Percentiles rank a stretch among this genome's conserved stretches.
These are phyloP conservation scores for Tiliacea citrago DNA, from an alignment of 2,888 invertebrate genomes.

Conservation along the genomic window DNA sequence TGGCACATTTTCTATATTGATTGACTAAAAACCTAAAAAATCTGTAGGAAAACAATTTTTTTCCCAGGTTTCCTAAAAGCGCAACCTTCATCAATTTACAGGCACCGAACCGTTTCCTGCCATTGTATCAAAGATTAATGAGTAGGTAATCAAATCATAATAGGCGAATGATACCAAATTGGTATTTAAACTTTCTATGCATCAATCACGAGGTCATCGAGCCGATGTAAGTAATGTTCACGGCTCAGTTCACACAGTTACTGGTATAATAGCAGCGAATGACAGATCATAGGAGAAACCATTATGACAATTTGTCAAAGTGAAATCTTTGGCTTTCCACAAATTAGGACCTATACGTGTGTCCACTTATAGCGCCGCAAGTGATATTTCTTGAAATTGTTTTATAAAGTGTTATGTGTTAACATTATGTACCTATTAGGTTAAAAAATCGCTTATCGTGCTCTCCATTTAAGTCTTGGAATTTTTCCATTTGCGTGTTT, in stretches of 20 bases:
- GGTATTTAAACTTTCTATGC: constrained; percentile 84
- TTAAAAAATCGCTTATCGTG: too few relatives aligned
- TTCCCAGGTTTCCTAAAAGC: constrained; percentile 31
- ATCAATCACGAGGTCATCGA: constrained; percentile 82
- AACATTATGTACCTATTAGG: not conserved
- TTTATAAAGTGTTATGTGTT: constrained; percentile 7
- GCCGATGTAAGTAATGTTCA: constrained; percentile 77
- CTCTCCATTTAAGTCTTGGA: not conserved
- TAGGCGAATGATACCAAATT: constrained; percentile 73
- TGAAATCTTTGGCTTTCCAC: constrained; percentile 74
- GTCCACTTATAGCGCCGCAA: constrained; percentile 22
- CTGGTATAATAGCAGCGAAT: constrained; percentile 78
- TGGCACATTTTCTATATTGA: too few relatives aligned
- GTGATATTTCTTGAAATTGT: constrained; percentile 10
- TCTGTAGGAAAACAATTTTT: too few relatives aligned
- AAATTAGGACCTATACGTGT: constrained; percentile 52
- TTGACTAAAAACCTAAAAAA: too few relatives aligned
- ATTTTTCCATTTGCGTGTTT: constrained; percentile 7
- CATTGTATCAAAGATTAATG: constrained; percentile 66
- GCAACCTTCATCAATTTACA: constrained; percentile 24
- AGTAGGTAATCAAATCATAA: constrained; percentile 69
- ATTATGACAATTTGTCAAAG: constrained; percentile 75
- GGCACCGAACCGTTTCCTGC: constrained; percentile 47
- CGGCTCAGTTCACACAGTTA: constrained; percentile 82
- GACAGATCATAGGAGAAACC: constrained; percentile 73